Evolutionary conservation across 2,888 invertebrate species (phyloP).

Genomic region (Hirtodrosophila duncani): DNA sequence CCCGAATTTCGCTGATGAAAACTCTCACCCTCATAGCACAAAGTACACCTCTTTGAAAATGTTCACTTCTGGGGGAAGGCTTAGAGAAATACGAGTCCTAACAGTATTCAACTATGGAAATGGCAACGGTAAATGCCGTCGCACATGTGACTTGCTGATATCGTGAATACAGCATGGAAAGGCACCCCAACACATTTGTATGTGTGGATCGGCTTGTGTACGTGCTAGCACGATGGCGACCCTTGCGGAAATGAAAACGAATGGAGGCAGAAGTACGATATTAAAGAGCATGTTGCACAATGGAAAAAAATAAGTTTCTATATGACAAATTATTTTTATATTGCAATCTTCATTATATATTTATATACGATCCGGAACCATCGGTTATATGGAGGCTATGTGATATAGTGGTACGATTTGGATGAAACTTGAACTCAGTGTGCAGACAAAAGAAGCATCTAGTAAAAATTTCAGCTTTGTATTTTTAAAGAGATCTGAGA

Average conservation of each 20-base stretch:
- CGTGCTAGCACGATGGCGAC: conserved; percentile 24
- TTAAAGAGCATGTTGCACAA: not conserved
- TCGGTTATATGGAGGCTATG: too few species aligned
- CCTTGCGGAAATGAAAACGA: conserved; percentile 29
- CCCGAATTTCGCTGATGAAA: conserved; percentile 8
- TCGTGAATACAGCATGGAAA: too few species aligned
- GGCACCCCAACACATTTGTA: not conserved
- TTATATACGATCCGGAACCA: too few species aligned
- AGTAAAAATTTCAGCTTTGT: too few species aligned
- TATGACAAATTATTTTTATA: too few species aligned
- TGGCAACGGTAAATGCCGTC: conserved; percentile 15
- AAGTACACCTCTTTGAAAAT: conserved; percentile 31
- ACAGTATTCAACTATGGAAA: too few species aligned
- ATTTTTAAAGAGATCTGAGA: too few species aligned
- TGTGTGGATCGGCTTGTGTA: not conserved
- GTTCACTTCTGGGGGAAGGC: conserved; percentile 7
- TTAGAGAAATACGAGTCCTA: conserved; percentile 18
- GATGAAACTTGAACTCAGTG: too few species aligned
- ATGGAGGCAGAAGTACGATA: conserved; percentile 23
- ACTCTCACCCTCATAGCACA: conserved; percentile 21
- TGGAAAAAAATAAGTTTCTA: too few species aligned
- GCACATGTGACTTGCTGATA: conserved; percentile 24
- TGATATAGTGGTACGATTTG: too few species aligned
- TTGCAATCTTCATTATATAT: too few species aligned
- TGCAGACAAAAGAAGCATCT: too few species aligned